phyloP scores from a whole-genome alignment of 2,888 invertebrate genomes.

The Drosophila multiciliata region DNA sequence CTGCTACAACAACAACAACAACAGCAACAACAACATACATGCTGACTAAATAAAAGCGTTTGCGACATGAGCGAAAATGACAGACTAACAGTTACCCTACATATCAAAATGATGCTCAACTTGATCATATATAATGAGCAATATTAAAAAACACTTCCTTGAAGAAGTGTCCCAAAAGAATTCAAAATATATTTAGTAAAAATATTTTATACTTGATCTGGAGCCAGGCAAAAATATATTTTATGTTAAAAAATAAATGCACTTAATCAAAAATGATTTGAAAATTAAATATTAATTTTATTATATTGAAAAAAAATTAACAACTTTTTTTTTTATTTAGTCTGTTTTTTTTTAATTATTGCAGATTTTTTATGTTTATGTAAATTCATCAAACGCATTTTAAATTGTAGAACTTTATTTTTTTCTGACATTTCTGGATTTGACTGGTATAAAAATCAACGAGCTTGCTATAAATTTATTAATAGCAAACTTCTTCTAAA shows the following conservation, averaged over 20 bases:
- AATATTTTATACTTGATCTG: too few species aligned
- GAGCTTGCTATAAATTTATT: background rate
- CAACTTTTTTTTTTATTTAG: background rate
- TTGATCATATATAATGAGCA: background rate
- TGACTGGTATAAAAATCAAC: background rate
- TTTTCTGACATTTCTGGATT: background rate
- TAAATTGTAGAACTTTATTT: background rate
- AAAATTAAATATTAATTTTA: too few species aligned
- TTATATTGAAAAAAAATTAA: background rate
- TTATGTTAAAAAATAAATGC: too few species aligned
- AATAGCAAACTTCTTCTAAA: background rate
- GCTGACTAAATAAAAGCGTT: constrained; percentile 26
- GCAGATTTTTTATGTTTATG: background rate
- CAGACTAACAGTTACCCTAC: background rate
- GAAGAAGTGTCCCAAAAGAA: too few species aligned
- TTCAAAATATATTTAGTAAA: too few species aligned
- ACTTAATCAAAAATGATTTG: too few species aligned
- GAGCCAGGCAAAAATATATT: too few species aligned
- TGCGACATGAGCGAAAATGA: background rate
- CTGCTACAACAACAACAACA: constrained; percentile 21
- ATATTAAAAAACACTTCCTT: too few species aligned
- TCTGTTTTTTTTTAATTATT: background rate
- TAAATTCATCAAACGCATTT: background rate
- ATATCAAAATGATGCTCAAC: too few species aligned
- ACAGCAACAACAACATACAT: constrained; percentile 26